Base-by-base conservation (phyloP, 2,888 invertebrate species). In the Marasmarcha lunaedactyla region DNA sequence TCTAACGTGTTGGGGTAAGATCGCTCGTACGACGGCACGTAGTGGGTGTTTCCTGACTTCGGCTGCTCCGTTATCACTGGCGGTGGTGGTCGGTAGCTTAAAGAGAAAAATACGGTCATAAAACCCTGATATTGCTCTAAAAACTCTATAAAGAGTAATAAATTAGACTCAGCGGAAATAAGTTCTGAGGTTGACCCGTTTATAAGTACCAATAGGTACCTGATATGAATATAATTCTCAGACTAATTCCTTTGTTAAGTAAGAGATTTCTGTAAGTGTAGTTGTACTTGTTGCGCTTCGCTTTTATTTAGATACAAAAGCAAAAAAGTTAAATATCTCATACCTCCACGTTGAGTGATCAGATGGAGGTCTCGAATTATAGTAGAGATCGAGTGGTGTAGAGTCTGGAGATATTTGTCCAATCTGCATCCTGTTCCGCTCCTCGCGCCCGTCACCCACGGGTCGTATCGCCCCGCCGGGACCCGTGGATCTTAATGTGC, bases 1-100 rank as follows among this genome's bases (percentile, higher is more conserved):
- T 95, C 95, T 50, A 95, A 72, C 1, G 95, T 95, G 37, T 95
- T 95, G 1, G 93, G 93, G 63, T 92, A 92, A 2, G 88, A 89
- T 46, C 94, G 87, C 63, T 95, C 94, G 71, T 94, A 95, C 4
- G 94, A 93, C 4, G 94, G 93, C 46, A 93, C 93, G 71, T 94
- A 95, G 60, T 94, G 79, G 49, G 93, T 92, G 41, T 89, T 86
- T 46, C 85, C 76, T 12, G 91, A 88, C 64, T 94, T 93, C 0
- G 95, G 95, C 69, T 95, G 95, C 63, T 95, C 94, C 11, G 95
- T 95, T 49, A 95, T 94, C 11, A 95, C 94, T 6, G 92, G 92
- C 6, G 94, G 94, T 10, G 93, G 93, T 5, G 94, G 94, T 50
- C 92, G 90, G 64, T 92, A 92, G 42, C 87, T 85, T 63, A 4